A percentile compares a stretch with the other conserved stretches of the same genome.
phyloP scores from a whole-genome alignment of 2,797 vertebrate genomes.

The Podarcis lilfordi region DNA sequence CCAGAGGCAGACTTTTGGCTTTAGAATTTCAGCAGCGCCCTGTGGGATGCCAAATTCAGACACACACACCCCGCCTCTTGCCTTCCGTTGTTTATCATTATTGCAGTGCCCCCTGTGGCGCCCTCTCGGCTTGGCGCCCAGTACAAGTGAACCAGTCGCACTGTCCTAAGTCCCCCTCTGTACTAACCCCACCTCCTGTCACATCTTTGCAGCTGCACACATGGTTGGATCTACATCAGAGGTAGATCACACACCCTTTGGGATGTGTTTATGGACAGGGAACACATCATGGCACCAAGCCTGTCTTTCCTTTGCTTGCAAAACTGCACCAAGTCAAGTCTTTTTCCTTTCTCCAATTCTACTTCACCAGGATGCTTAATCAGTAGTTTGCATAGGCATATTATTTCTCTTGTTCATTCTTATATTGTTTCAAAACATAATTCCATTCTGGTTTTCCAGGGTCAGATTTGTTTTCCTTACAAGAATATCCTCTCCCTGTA shows the following conservation, averaged over 20 bases:
- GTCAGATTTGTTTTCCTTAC: conserved; percentile 3
- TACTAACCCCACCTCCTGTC: background rate
- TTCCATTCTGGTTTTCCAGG: background rate
- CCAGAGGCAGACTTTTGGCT: no score
- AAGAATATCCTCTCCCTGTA: background rate
- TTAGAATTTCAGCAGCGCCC: no score
- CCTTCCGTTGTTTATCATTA: no score
- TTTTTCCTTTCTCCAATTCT: conserved; percentile 4
- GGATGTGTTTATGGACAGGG: background rate
- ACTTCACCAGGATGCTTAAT: conserved; percentile 12
- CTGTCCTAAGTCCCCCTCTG: no score
- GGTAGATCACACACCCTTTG: background rate
- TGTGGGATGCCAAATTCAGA: no score
- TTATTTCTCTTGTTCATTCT: background rate
- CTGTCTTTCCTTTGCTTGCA: background rate
- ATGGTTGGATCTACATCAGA: background rate
- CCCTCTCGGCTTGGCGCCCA: no score
- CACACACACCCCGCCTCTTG: no score
- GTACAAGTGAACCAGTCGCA: no score
- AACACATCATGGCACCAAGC: background rate
- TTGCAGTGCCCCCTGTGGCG: no score
- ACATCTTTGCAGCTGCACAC: background rate
- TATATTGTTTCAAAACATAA: conserved; percentile 23
- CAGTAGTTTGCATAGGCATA: conserved; percentile 12
- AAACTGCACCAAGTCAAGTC: background rate